These are phyloP conservation scores for Erythrocercus mccallii DNA, from an alignment of 2,113 vertebrate genomes.

Conservation along the genomic window DNA sequence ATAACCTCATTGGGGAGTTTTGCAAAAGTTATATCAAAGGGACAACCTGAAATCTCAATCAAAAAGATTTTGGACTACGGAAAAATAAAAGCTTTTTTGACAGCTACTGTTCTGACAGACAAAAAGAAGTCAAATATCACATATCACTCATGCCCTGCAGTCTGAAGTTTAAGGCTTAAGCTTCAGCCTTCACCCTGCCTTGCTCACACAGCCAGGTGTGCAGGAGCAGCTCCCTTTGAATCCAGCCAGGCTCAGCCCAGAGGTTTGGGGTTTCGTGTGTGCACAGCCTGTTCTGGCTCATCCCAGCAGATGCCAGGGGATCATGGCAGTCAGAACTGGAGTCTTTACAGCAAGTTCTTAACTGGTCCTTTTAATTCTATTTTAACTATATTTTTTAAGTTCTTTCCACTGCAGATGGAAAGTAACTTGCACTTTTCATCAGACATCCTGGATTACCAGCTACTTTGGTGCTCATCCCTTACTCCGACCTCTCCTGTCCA, in stretches of 20 bases:
- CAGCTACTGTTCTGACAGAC: background rate
- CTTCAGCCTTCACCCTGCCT: background rate
- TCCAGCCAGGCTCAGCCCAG: background rate
- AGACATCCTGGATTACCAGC: background rate
- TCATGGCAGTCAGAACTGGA: background rate
- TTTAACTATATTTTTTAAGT: background rate
- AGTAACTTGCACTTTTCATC: background rate
- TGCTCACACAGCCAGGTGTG: background rate
- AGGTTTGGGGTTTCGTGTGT: fast-evolving
- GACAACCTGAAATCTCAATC: background rate
- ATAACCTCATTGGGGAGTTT: background rate
- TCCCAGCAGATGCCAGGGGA: background rate
- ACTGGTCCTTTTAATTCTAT: background rate
- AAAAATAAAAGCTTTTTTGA: background rate
- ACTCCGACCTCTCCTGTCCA: background rate
- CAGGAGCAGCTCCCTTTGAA: background rate
- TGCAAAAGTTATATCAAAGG: background rate
- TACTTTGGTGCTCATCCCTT: background rate
- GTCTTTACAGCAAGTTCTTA: background rate
- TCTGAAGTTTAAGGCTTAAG: background rate
- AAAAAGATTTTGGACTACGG: background rate
- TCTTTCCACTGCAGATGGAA: background rate
- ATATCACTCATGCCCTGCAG: background rate
- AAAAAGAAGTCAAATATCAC: background rate
- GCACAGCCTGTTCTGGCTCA: background rate